These are phyloP conservation scores for Pomacea canaliculata DNA, from an alignment of 2,888 invertebrate genomes.

Conservation along the genomic window DNA sequence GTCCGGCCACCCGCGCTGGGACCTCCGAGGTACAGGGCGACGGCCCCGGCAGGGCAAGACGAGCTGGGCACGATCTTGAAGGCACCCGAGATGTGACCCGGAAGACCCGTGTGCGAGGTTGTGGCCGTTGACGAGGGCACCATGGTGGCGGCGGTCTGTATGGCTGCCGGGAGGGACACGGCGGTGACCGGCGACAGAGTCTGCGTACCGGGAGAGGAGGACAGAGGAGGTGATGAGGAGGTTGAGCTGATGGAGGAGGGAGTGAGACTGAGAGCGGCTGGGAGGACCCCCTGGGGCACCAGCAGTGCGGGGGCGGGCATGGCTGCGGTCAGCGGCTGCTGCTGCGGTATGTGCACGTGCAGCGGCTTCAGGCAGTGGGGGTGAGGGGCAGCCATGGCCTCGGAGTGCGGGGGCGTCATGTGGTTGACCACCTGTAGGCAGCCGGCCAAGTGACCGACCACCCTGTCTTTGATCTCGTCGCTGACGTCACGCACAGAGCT, in stretches of 20 bases:
- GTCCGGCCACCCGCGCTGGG: background rate
- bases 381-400: conserved; percentile 1
- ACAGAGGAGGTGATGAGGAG: background rate
- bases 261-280: background rate
- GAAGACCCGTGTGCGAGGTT: background rate
- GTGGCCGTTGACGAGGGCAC: background rate
- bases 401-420: conserved; percentile 8
- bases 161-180: background rate
- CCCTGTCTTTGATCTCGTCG: conserved; percentile 50
- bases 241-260: background rate
- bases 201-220: background rate
- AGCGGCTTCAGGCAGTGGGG: background rate
- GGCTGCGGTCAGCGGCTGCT: conserved; percentile 2
- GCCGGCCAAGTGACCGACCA: conserved; percentile 58
- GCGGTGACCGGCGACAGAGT: conserved; percentile 2
- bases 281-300: conserved; percentile 1
- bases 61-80: conserved; percentile 26
- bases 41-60: conserved; percentile 8
- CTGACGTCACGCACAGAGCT: conserved; percentile 54
- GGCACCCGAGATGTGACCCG: conserved; percentile 4
- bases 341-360: conserved; percentile 21
- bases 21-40: conserved; percentile 19
- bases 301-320: conserved; percentile 1
- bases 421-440: conserved; percentile 36
- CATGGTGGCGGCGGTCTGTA: background rate